Evolutionary conservation across 2,113 vertebrate species (phyloP), one percentile per base, ranked within the genome.

Genomic region (Grammomys surdaster): DNA sequence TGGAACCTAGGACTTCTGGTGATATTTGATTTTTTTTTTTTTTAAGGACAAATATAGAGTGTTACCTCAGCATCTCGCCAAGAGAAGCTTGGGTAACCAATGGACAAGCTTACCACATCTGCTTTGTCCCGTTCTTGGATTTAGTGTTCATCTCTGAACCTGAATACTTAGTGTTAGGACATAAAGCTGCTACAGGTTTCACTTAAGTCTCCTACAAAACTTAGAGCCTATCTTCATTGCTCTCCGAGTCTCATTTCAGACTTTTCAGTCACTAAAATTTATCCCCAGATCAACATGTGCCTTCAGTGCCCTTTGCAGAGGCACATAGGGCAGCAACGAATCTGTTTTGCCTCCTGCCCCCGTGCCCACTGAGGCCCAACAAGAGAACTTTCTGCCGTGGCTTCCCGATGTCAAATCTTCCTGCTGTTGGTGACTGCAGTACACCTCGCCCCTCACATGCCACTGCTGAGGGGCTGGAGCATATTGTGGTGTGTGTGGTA

Each of bases 271-370:
- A 9, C 7, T 58, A 63, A 78, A 24, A 31, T 36, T 22, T 0
- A 3, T 46, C 31, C 76, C 46, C 16, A 19, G 12, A 13, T 46
- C 36, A 58, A 2, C 54, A 6, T 8, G 43, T 24, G 20, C 33
- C 54, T 76, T 43, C 33, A 0, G 1, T 17, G 17, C 70, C 70
- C 28, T 36, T 12, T 14, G 65, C 3, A 13, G n/a, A 73, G 31
- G 1, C 17, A 33, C 2, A 2, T 6, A 4, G 31, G 48, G 43
- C 2, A 1, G 16, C 3, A 9, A 8, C 17, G 22, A 28, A 4
- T 31, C 14, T 26, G 58, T 63, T 51, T 43, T 7, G 0, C 17
- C 48, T 9, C 14, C 0, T 4, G 0, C 9, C 0, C 13, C 0
- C 26, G 0, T 67, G 17, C 60, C 95, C n/a, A 17, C 56, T 11